These are phyloP conservation scores for Papilio polyxenes DNA, from an alignment of 1,140 invertebrate species.

Conservation along the genomic window DNA sequence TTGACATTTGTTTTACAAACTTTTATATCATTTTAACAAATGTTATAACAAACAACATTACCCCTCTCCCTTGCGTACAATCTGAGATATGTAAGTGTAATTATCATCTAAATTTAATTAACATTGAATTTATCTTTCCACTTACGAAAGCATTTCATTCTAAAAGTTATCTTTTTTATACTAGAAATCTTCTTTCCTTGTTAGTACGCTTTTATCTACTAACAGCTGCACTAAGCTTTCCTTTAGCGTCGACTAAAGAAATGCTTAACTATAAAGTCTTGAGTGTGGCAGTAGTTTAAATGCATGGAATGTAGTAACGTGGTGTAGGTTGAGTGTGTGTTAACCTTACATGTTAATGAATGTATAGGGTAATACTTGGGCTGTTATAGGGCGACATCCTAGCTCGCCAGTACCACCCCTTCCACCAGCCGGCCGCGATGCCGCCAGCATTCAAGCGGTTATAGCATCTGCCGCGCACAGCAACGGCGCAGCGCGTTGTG, in stretches of 20 bases:
- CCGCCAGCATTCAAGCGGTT: conserved; percentile 66
- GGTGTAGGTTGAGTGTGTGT: background rate
- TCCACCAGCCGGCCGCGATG: conserved; percentile 67
- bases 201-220: conserved; percentile 2
- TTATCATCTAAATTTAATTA: conserved; percentile 8
- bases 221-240: background rate
- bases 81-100: conserved; percentile 9
- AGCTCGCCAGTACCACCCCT: conserved; percentile 73
- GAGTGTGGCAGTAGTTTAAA: conserved; percentile 1
- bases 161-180: background rate
- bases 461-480: conserved; percentile 62
- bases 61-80: conserved; percentile 30
- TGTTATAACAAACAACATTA: conserved; percentile 34
- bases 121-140: background rate
- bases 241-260: background rate
- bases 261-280: background rate
- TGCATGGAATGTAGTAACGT: conserved; percentile 5
- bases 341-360: conserved; percentile 54
- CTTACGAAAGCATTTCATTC: background rate
- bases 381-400: conserved; percentile 72
- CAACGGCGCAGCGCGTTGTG: conserved; percentile 13
- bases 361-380: conserved; percentile 70
- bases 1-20: conserved; percentile 44
- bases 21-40: conserved; percentile 37
- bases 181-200: background rate